Evolutionary conservation across 2,113 vertebrate genomes (phyloP).

Genomic region (Neomonachus schauinslandi): DNA sequence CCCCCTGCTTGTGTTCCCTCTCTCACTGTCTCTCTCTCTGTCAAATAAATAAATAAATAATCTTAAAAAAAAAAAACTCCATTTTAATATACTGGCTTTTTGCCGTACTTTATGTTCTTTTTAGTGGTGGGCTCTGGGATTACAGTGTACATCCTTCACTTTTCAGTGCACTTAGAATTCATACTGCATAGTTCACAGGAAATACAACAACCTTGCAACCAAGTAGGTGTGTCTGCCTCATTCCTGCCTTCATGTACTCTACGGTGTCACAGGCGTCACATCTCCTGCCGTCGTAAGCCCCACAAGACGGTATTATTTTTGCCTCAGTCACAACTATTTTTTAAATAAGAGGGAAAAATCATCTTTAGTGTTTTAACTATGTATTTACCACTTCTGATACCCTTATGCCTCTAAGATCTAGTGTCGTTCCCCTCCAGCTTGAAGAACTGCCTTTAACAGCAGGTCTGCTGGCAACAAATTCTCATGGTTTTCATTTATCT

Average conservation of each 20-base stretch:
- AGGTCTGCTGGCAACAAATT: neutral
- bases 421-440: fast-evolving
- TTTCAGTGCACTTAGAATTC: neutral
- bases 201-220: neutral
- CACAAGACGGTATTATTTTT: neutral
- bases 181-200: neutral
- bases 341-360: neutral
- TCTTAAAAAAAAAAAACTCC: too few relatives aligned
- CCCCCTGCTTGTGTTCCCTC: too few relatives aligned
- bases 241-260: neutral
- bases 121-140: neutral
- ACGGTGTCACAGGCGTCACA: neutral
- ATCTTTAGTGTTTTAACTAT: too few relatives aligned
- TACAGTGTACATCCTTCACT: neutral
- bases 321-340: neutral
- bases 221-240: fast-evolving
- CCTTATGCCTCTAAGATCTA: fast-evolving
- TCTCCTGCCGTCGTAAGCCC: neutral
- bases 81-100: neutral
- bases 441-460: neutral
- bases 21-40: too few relatives aligned
- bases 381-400: neutral
- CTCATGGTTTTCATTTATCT: neutral
- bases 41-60: too few relatives aligned
- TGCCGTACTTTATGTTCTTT: neutral